Evolutionary conservation across 2,113 vertebrate species (phyloP), one percentile per base, ranked within the genome.

Genomic region (Elephantulus edwardii): DNA sequence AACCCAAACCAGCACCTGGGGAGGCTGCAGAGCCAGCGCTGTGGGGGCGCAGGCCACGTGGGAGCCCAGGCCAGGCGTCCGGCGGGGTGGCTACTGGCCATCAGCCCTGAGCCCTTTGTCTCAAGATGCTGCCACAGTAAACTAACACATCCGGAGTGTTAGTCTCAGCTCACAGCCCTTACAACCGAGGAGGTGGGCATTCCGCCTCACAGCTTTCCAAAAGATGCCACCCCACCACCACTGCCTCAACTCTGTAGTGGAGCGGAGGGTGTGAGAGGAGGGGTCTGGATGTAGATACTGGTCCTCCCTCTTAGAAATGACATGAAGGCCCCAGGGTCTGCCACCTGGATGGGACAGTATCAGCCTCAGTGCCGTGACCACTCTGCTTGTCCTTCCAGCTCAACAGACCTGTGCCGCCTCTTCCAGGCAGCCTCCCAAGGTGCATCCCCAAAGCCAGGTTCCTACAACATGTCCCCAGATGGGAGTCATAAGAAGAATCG

Each of bases 1-100:
- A 94, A 90, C 93, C 95, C 88, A 86, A 94, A 90, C 90, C 84
- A 79, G 93, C 95, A 95, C 92, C 92, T 96, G 95, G 90, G 88
- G 93, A 95, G 93, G 95, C 75, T 79, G 79, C 52, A 5, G 68
- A 81, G 71, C 83, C 48, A 48, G 42, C 80, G 30, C n/a, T 38
- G 44, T 78, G 79, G 84, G 89, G 74, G 33, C 16, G n/a, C 22
- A 22, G 77, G 71, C 72, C 84, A 46, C 58, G 8, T 64, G 89
- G 83, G n/a, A 52, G 6, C 76, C 84, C 8, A 5, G 50, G 83
- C 38, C n/a, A 24, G 62, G 78, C 26, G 26, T 16, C 50, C 20
- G n/a, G 28, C n/a, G 8, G 35, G 17, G 10, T 40, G 24, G 35
- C 85, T 24, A 40, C 60, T 6, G 33, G 35, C 24, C 78, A 72